These are phyloP conservation scores for Psix sp. DNA, from an alignment of 1,140 invertebrate species.

Conservation along the genomic window DNA sequence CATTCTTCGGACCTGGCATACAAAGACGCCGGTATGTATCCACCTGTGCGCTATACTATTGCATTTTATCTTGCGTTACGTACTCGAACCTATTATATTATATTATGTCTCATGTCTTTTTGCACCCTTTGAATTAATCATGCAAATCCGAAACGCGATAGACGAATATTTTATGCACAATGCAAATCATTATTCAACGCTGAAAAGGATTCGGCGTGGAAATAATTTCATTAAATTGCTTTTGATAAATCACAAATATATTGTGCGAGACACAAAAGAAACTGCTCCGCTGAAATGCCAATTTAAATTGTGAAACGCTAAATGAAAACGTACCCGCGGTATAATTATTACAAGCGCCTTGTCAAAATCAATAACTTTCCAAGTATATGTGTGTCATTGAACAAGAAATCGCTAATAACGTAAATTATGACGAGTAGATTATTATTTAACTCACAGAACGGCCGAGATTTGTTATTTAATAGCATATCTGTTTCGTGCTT, in stretches of 20 bases:
- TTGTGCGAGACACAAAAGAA: too few species aligned
- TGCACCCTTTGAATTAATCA: neutral
- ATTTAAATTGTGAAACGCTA: too few species aligned
- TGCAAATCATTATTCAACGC: too few species aligned
- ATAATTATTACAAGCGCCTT: too few species aligned
- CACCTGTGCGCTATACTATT: neutral
- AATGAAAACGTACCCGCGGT: too few species aligned
- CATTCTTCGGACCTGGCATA: slow-evolving; percentile 50
- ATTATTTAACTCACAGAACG: slow-evolving; percentile 2
- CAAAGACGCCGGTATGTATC: slow-evolving; percentile 50
- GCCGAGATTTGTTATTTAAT: neutral
- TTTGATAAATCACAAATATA: too few species aligned
- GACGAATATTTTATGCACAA: too few species aligned
- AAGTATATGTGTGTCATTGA: neutral
- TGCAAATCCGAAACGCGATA: too few species aligned
- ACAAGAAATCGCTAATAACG: slow-evolving; percentile 1
- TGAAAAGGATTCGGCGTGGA: too few species aligned
- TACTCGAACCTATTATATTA: neutral
- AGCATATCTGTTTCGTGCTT: neutral
- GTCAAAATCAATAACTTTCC: neutral
- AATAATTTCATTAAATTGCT: too few species aligned
- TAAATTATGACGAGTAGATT: neutral
- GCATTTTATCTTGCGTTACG: neutral
- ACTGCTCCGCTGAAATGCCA: too few species aligned
- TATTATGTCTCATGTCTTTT: neutral